A percentile compares a stretch with the other conserved stretches of the same genome.
Evolutionary conservation across 2,797 vertebrate species (phyloP).

Genomic region (Sorex maritimensis): DNA sequence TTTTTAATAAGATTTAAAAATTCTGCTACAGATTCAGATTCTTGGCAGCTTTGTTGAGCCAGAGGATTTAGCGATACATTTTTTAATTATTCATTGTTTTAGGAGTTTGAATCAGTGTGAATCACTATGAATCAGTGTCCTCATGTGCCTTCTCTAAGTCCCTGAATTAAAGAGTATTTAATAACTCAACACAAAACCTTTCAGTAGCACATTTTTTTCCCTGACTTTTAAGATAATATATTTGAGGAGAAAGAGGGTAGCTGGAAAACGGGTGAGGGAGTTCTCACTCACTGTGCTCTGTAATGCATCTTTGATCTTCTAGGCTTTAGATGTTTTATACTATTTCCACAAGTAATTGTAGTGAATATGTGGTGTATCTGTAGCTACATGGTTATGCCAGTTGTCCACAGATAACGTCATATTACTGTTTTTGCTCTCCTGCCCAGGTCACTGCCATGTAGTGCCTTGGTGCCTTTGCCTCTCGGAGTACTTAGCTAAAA

Average conservation of each 20-base stretch:
- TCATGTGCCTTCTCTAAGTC: slow-evolving; percentile 3
- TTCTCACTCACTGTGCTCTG: too few relatives aligned
- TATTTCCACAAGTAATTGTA: background rate
- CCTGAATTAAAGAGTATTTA: background rate
- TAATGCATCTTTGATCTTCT: background rate
- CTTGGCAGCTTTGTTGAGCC: slow-evolving; percentile 10
- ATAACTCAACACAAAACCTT: slow-evolving; percentile 16
- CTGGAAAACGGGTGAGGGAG: background rate
- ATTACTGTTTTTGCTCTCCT: background rate
- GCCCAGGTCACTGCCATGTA: background rate
- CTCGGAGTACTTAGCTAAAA: background rate
- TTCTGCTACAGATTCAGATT: slow-evolving; percentile 4
- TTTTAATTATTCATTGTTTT: slow-evolving; percentile 36
- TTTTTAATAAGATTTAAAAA: slow-evolving; percentile 40
- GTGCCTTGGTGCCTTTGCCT: background rate
- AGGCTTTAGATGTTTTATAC: background rate
- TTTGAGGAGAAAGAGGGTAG: background rate
- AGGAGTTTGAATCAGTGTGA: background rate
- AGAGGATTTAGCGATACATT: background rate
- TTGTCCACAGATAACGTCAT: background rate
- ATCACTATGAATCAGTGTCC: background rate
- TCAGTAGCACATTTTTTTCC: background rate
- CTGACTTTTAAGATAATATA: background rate
- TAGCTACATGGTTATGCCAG: background rate
- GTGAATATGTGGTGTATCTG: background rate